A percentile compares a stretch with the other conserved stretches of the same genome.
Evolutionary conservation across 2,888 invertebrate species (phyloP).

Genomic region (Monoplex corrugatus): DNA sequence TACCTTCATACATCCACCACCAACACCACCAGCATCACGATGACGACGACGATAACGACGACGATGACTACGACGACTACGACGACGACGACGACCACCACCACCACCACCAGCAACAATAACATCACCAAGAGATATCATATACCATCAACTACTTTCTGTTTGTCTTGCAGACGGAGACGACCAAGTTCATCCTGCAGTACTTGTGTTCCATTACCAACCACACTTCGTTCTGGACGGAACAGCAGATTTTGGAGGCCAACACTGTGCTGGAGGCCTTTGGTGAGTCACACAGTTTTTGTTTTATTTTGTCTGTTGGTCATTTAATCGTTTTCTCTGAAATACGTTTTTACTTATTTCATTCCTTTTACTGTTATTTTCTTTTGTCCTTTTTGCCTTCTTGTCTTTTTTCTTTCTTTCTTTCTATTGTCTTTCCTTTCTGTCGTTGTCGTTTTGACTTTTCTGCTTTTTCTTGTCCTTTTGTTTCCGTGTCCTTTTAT

Average conservation of each 20-base stretch:
- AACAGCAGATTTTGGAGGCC: conserved; percentile 78
- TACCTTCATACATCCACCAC: too few species aligned
- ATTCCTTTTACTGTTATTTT: not conserved
- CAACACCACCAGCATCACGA: too few species aligned
- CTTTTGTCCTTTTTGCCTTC: not conserved
- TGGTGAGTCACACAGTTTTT: conserved; percentile 63
- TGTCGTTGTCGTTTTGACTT: not conserved
- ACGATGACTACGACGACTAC: too few species aligned
- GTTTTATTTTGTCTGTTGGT: too few species aligned
- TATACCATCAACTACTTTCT: too few species aligned
- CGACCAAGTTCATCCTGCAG: conserved; percentile 94
- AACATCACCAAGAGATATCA: too few species aligned
- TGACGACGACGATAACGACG: too few species aligned
- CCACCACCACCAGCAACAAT: too few species aligned
- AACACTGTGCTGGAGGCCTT: conserved; percentile 78
- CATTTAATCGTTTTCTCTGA: too few species aligned
- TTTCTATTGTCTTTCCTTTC: not conserved
- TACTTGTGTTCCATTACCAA: conserved; percentile 93
- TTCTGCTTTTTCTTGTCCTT: not conserved
- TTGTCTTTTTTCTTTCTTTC: not conserved
- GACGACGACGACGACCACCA: too few species aligned
- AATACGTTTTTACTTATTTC: too few species aligned
- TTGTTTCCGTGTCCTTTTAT: not conserved
- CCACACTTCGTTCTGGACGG: conserved; percentile 77
- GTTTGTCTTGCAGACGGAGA: conserved; percentile 87